phyloP scores from a whole-genome alignment of 2,113 vertebrate species.

The Podilymbus podiceps region DNA sequence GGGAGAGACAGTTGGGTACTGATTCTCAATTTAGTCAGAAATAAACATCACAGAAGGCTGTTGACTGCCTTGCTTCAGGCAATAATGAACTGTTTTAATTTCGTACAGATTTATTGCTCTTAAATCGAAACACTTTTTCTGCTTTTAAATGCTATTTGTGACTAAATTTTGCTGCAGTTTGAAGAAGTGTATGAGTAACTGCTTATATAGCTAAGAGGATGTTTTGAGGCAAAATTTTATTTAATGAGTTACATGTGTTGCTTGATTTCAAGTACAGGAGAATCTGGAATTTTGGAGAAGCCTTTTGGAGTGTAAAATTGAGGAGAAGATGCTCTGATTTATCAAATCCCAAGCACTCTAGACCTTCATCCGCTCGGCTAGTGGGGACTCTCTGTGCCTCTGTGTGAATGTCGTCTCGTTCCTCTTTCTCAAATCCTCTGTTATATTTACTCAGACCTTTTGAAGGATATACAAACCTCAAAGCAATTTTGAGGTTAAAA shows the following conservation, averaged over 20 bases:
- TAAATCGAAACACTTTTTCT: not conserved
- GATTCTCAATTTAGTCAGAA: not conserved
- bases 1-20: not conserved
- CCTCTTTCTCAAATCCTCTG: not conserved
- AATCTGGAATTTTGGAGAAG: not conserved
- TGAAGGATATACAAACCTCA: not conserved
- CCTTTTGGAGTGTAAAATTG: not conserved
- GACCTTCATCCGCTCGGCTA: not conserved
- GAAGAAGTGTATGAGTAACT: not conserved
- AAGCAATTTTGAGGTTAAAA: not conserved
- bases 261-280: not conserved
- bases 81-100: not conserved
- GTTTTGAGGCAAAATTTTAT: not conserved
- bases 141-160: not conserved
- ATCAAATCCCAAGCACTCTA: not conserved
- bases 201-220: not conserved
- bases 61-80: not conserved
- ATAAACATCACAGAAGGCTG: not conserved
- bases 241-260: not conserved
- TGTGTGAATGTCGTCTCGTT: not conserved
- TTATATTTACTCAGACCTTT: not conserved
- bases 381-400: not conserved
- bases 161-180: not conserved
- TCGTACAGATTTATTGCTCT: not conserved
- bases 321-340: not conserved